Percentiles rank a stretch among this genome's conserved stretches.
Conservation (phyloP, 2,113 vertebrate genomes). For the Microcebus murinus region DNA sequence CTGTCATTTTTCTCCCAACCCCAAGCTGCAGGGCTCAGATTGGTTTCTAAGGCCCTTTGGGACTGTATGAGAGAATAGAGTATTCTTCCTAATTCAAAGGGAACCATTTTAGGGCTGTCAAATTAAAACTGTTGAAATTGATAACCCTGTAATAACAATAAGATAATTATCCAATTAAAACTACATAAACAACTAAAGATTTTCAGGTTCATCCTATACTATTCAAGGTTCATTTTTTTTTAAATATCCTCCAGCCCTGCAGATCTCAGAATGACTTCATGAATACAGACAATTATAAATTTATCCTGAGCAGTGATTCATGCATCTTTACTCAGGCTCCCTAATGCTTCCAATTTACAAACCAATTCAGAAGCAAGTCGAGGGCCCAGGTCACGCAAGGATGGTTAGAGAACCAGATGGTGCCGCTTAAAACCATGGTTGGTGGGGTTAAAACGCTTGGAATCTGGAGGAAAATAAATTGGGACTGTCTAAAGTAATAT, state of each 20-base stretch:
- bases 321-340: slow-evolving; percentile 52
- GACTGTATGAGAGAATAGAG: not conserved
- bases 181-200: slow-evolving; percentile 20
- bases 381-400: slow-evolving; percentile 25
- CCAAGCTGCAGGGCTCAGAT: not conserved
- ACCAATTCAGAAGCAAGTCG: slow-evolving; percentile 55
- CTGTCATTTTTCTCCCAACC: not conserved
- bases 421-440: slow-evolving; percentile 43
- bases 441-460: slow-evolving; percentile 39
- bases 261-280: slow-evolving; percentile 37
- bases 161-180: slow-evolving; percentile 58
- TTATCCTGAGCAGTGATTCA: slow-evolving; percentile 60
- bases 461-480: slow-evolving; percentile 63
- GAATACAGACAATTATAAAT: slow-evolving; percentile 46
- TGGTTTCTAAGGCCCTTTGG: not conserved
- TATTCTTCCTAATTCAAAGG: slow-evolving; percentile 22
- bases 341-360: slow-evolving; percentile 45
- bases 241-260: not conserved
- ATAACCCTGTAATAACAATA: slow-evolving; percentile 31
- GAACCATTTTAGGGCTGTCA: not conserved
- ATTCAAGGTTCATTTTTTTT: slow-evolving; percentile 43
- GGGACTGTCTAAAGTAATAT: slow-evolving; percentile 41
- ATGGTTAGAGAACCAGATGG: slow-evolving; percentile 61
- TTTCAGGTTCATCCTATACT: slow-evolving; percentile 52
- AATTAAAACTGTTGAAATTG: slow-evolving; percentile 19